A percentile compares a stretch with the other conserved stretches of the same genome.
These are phyloP conservation scores for Dendronephthya gigantea DNA, from an alignment of 64 coral and sea anemone genomes.

Conservation along the genomic window DNA sequence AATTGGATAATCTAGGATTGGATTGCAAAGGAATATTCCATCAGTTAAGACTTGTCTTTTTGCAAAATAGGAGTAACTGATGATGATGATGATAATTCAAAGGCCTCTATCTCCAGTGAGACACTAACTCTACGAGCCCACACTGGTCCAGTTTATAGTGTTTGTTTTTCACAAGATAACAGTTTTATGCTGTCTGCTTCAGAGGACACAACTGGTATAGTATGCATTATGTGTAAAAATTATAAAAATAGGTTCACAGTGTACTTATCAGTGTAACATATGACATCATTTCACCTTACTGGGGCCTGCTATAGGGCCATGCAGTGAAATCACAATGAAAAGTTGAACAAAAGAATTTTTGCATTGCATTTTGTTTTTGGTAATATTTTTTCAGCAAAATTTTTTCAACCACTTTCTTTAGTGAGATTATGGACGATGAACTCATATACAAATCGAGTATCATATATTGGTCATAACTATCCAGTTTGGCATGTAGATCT, in stretches of 20 bases:
- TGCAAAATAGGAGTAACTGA: conserved; percentile 4
- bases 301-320: no score
- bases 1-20: no score
- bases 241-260: not conserved
- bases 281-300: not conserved
- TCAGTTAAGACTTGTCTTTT: not conserved
- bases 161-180: conserved; percentile 62
- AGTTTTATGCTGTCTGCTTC: conserved; percentile 65
- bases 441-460: conserved; percentile 71
- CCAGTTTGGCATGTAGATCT: conserved; percentile 88
- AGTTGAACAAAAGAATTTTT: no score
- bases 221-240: not conserved
- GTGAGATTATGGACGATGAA: conserved; percentile 89
- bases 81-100: conserved; percentile 25
- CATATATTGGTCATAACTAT: conserved; percentile 91
- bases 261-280: not conserved
- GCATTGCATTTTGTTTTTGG: no score
- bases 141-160: conserved; percentile 67
- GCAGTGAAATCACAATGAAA: no score
- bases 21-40: not conserved
- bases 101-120: conserved; percentile 54
- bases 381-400: no score
- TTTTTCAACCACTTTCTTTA: conserved; percentile 6
- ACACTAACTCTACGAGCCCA: conserved; percentile 50
- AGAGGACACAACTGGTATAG: conserved; percentile 68